Evolutionary conservation across 2,113 vertebrate genomes (phyloP).

Genomic region (pig (Sus scrofa)): T2T-Sscrofa CM000814.6:13106501-13107000

Average conservation of each 20-base stretch:
- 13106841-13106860: neutral
- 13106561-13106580: neutral
- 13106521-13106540: too few relatives aligned
- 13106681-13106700: neutral
- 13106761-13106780: neutral
- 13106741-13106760: neutral
- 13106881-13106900: neutral
- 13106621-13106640: neutral
- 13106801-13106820: neutral
- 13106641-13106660: neutral
- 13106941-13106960: neutral
- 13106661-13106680: neutral
- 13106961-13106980: neutral
- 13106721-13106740: neutral
- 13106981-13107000: neutral
- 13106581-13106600: neutral
- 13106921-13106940: neutral
- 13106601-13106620: neutral
- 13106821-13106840: conserved; percentile 19
- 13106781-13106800: neutral
- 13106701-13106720: neutral
- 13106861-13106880: neutral
- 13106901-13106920: neutral
- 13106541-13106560: too few relatives aligned
- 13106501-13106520: too few relatives aligned